phyloP scores from a whole-genome alignment of 1,140 invertebrate species.

The Lepidurus couesii region DNA sequence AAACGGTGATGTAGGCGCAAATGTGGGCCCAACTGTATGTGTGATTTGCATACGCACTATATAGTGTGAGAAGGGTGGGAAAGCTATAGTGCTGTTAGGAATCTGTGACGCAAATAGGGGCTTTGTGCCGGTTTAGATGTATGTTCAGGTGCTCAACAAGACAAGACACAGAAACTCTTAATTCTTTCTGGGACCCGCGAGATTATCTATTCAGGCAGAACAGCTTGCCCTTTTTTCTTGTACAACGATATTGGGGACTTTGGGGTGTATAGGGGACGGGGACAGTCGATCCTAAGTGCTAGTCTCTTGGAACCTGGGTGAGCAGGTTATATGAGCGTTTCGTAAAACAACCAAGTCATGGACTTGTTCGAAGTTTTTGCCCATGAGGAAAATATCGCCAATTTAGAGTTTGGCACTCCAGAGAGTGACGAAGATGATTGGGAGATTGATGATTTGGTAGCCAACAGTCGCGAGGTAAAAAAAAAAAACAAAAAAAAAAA shows the following conservation, averaged over 20 bases:
- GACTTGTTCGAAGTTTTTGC: neutral
- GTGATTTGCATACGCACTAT: neutral
- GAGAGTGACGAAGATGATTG: slow-evolving; percentile 5
- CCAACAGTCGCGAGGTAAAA: neutral
- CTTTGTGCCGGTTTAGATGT: neutral
- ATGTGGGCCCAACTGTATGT: neutral
- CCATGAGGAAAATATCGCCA: slow-evolving; percentile 24
- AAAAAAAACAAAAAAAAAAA: neutral
- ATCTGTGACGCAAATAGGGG: neutral
- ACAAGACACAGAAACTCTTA: neutral
- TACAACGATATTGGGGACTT: too few relatives aligned
- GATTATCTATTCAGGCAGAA: neutral
- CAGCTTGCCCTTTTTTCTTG: too few relatives aligned
- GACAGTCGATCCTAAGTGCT: too few relatives aligned
- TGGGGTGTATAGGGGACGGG: too few relatives aligned
- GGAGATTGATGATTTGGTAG: neutral
- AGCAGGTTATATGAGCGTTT: neutral
- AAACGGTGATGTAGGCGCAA: neutral
- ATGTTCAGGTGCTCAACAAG: neutral
- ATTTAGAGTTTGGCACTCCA: neutral
- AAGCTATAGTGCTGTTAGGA: neutral
- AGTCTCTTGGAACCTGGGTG: neutral
- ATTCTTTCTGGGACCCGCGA: neutral
- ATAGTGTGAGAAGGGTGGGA: neutral
- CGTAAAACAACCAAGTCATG: neutral